Base-by-base conservation (phyloP, 2,888 invertebrate species). In the Eupithecia exiguata region DNA sequence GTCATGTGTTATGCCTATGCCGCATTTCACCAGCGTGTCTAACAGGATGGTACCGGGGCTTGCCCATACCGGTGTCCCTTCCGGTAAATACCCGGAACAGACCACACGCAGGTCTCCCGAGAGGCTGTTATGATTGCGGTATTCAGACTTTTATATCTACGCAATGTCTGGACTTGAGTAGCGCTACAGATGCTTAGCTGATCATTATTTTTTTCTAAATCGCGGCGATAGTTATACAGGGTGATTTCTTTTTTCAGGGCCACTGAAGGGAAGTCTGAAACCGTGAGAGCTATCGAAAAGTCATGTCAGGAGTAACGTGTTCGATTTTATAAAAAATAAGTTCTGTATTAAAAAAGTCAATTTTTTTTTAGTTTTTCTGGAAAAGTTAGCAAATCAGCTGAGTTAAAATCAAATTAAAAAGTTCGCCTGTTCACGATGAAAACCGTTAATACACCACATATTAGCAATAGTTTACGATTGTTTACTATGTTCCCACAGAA, bases 401-500 rank as follows among this genome's bases (percentile, higher is more conserved):
- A 5, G 49, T 43, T 18, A 6, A 46, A 46, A 46, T n/a, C 46
- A 18, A 9, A 53, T 53, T 53, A 21, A 21, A 53, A 53, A 53
- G 21, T 53, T 21, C n/a, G 21, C 5, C 16, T 7, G 40, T 40
- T 3, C 43, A 53, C 10, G 14, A 14, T 58, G 12, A 36, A n/a
- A 36, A 65, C 38, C 63, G 38, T 65, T 65, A 38, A 21, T 1
- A 14, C 58, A 25, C 63, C 62, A 35, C 16, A 65, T 5, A 36
- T 65, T 21, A 38, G 38, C 38, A 21, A n/a, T 36, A n/a, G n/a
- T 58, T 58, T 58, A 58, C 36, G 36, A 35, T 65, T 65, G 63
- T 65, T 65, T 65, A 36, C 63, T 36, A 65, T 38, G 53, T 68
- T 71, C 70, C 62, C 58, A 69, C 49, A 70, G 67, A 74, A 62